Base-by-base conservation (phyloP, 1,140 invertebrate species). In the Ooceraea biroi region DNA sequence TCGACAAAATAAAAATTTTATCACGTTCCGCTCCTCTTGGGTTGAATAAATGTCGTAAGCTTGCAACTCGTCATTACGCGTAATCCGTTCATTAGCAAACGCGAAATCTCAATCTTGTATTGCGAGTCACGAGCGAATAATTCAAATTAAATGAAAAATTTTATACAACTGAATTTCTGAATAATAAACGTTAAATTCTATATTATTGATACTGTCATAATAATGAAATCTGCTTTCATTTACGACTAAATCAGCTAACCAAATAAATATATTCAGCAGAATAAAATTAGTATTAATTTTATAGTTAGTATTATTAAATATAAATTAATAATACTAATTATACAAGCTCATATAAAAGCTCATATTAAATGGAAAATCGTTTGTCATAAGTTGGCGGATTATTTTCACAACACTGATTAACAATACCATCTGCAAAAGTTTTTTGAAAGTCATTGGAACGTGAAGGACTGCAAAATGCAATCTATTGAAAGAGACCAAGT, bases 221-320 rank as follows among this genome's bases (percentile, higher is more conserved):
- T 76, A 65, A 27, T 41, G 46, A 41, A 19, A 78, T 55, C 41
- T n/a, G 19, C 17, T 25, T 10, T 5, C 25, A 50, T 50, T 61
- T 2, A 41, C 2, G 12, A 55, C 19, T 66, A 19, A 76, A 76
- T 77, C 10, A 44, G 8, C 30, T 10, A 14, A 25, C 10, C 2
- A 78, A 55, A 68, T 55, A 66, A 78, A 78, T 50, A 17, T 66
- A 8, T 76, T 76, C 30, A 55, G 4, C 17, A 27, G 1, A 78
- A 68, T 14, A 19, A 78, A 78, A 41, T 57, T 41, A 68, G 68
- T 68, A 66, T 41, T 27, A 11, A 22, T 68, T 41, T 27, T 30
- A n/a, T 14, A 3, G 36, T 36, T 36, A 36, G 2, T 36, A 36
- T 36, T 7, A 7, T 36, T 36, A 36, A 36, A 36, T 36, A 36